These are phyloP conservation scores for Smittia aterrima DNA, from an alignment of 2,888 invertebrate genomes.

Conservation along the genomic window DNA sequence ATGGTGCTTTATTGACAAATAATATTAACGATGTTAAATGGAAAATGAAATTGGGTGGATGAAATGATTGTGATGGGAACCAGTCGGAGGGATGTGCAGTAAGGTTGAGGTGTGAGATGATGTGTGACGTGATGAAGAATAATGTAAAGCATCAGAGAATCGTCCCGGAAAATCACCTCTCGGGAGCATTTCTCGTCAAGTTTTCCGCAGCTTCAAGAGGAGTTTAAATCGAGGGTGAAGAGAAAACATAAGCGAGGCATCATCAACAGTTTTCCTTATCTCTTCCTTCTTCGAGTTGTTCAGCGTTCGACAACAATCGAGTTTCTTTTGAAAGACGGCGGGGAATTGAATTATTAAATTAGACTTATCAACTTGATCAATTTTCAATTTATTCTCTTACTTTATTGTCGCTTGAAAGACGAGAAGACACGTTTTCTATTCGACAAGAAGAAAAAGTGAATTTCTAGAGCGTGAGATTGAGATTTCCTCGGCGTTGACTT, in stretches of 20 bases:
- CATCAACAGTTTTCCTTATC: slow-evolving; percentile 18
- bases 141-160: slow-evolving; percentile 29
- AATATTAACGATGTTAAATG: slow-evolving; percentile 41
- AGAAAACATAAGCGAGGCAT: slow-evolving; percentile 21
- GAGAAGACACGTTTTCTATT: too few relatives aligned
- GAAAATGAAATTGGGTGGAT: slow-evolving; percentile 40
- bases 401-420: too few relatives aligned
- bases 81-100: neutral
- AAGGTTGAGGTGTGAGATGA: slow-evolving; percentile 16
- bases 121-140: slow-evolving; percentile 38
- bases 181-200: neutral
- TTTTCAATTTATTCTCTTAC: slow-evolving; percentile 29
- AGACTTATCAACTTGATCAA: slow-evolving; percentile 32
- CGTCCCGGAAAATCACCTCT: slow-evolving; percentile 28
- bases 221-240: slow-evolving; percentile 1
- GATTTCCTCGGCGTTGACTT: too few relatives aligned
- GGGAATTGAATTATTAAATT: slow-evolving; percentile 41
- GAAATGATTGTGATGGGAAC: slow-evolving; percentile 20
- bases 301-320: slow-evolving; percentile 20
- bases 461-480: too few relatives aligned
- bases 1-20: slow-evolving; percentile 39
- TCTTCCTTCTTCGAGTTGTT: neutral
- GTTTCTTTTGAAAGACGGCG: neutral
- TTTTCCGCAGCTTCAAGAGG: neutral
- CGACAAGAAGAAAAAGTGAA: too few relatives aligned